phyloP scores from a whole-genome alignment of 2,113 vertebrate species.

The pig (Sus scrofa) region DNA sequence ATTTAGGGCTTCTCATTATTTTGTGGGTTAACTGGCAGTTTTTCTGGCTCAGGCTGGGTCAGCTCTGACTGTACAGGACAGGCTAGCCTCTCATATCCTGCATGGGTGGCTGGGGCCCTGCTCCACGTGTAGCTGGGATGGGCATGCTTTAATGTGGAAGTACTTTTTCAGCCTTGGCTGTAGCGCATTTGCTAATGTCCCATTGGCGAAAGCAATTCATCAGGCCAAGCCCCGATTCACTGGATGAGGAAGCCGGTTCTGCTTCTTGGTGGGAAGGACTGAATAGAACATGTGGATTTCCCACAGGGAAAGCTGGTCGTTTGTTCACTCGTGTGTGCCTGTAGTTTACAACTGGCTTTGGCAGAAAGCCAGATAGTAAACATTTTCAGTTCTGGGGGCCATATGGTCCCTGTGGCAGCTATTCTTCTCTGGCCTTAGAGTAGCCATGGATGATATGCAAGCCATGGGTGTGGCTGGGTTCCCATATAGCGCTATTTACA shows the following conservation, averaged over 20 bases:
- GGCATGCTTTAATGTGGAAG: accelerated
- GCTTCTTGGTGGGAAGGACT: not conserved
- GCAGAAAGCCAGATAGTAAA: not conserved
- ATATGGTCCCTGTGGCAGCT: not conserved
- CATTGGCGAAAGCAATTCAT: not conserved
- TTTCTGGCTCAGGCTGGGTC: not conserved
- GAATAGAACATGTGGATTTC: not conserved
- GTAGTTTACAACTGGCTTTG: not conserved
- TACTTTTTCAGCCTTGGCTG: not conserved
- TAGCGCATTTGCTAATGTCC: not conserved
- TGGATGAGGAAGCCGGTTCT: not conserved
- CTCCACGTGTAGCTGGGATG: not conserved
- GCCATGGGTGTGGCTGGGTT: not conserved
- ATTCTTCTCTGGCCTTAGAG: not conserved
- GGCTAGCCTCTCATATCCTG: not conserved
- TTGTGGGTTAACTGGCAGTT: not conserved
- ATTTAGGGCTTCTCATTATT: not conserved
- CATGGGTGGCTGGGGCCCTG: not conserved
- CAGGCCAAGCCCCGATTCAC: not conserved
- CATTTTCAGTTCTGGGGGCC: not conserved
- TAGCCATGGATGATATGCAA: not conserved
- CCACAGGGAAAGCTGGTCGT: not conserved
- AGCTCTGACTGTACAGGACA: not conserved
- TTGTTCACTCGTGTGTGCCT: not conserved
- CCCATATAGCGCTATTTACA: not conserved